Percentiles rank a stretch among this genome's conserved stretches.
phyloP scores from a whole-genome alignment of 2,113 vertebrate genomes.

The Sylvilagus bachmani region DNA sequence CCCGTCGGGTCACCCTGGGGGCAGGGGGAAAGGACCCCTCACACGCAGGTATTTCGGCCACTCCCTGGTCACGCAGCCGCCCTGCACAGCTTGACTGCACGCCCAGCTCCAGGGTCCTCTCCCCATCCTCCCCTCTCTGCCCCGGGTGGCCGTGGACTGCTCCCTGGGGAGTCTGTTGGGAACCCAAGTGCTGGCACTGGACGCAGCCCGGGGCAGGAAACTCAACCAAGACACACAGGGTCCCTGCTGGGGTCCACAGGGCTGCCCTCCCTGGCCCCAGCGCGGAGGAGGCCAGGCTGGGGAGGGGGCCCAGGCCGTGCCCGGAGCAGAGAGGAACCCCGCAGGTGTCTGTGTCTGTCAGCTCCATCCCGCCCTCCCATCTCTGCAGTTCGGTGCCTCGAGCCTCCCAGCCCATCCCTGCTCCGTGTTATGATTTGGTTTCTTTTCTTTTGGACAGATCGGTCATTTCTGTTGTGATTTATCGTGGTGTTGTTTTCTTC shows the following conservation, averaged over 20 bases:
- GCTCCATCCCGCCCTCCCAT: conserved; percentile 70
- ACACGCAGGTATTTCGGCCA: neutral
- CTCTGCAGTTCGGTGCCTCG: conserved; percentile 71
- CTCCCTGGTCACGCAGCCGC: neutral
- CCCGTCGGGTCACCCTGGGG: neutral
- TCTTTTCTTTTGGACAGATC: conserved; percentile 83
- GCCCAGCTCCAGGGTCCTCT: neutral
- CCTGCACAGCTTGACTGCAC: neutral
- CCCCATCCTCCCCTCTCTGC: neutral
- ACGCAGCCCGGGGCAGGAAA: neutral
- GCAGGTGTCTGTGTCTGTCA: conserved; percentile 68
- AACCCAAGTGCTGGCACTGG: neutral
- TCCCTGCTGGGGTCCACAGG: neutral
- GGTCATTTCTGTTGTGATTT: conserved; percentile 84
- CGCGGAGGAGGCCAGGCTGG: neutral
- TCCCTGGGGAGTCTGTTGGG: neutral
- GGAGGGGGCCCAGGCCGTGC: neutral
- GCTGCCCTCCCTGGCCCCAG: neutral
- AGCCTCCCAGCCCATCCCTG: neutral
- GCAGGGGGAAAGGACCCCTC: neutral
- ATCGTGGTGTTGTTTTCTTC: conserved; percentile 86
- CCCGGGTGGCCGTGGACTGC: neutral
- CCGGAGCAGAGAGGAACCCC: conserved; percentile 30
- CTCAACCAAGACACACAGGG: neutral
- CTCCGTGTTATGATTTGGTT: conserved; percentile 81